A percentile compares a stretch with the other conserved stretches of the same genome.
Evolutionary conservation across 2,113 vertebrate species (phyloP).

Genomic region (Muntiacus reevesi): DNA sequence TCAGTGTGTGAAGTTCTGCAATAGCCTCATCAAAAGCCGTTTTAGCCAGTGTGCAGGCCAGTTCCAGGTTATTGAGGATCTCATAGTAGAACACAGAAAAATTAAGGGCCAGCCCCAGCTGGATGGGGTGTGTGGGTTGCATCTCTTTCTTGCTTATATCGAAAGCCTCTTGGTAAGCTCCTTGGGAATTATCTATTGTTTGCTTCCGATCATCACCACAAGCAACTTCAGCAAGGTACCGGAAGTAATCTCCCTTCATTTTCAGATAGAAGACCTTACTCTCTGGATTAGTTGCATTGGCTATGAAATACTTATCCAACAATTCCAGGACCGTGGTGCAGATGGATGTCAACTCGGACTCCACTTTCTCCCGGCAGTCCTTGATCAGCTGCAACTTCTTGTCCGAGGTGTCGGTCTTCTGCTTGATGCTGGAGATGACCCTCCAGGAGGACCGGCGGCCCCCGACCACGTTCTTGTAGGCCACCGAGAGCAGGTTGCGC

Average conservation of each 20-base stretch:
- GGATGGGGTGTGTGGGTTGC: not conserved
- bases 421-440: conserved; percentile 93
- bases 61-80: not conserved
- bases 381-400: conserved; percentile 91
- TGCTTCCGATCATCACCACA: not conserved
- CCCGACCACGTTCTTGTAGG: conserved; percentile 97
- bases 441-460: conserved; percentile 92
- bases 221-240: not conserved
- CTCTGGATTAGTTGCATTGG: not conserved
- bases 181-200: not conserved
- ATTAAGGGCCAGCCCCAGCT: not conserved
- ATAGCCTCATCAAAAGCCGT: conserved; percentile 96
- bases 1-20: conserved; percentile 93
- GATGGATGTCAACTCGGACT: conserved; percentile 90
- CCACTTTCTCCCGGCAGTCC: conserved; percentile 93
- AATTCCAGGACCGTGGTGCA: conserved; percentile 91
- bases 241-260: not conserved
- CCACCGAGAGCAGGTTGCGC: conserved; percentile 96
- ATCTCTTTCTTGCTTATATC: not conserved
- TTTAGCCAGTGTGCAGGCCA: not conserved
- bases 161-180: not conserved
- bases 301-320: not conserved
- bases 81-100: not conserved
- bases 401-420: conserved; percentile 87
- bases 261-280: not conserved